A percentile compares a stretch with the other conserved stretches of the same genome.
Conservation (phyloP, 2,888 invertebrate genomes). For the Gasteruption jaculator region DNA sequence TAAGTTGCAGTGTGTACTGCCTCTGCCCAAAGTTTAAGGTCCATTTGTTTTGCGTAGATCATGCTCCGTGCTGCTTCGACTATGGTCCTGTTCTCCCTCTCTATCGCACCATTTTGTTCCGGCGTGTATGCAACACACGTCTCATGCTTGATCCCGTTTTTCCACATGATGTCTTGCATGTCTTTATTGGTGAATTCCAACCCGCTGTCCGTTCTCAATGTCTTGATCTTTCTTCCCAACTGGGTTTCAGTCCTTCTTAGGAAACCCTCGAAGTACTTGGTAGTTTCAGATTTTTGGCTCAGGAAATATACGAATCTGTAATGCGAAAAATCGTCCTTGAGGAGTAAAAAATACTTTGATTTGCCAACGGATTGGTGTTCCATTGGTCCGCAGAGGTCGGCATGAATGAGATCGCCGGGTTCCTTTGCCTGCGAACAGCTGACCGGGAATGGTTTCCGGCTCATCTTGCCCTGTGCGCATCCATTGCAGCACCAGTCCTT, state of each 20-base stretch:
- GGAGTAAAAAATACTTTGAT: slow-evolving; percentile 17
- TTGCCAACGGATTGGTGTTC: slow-evolving; percentile 14
- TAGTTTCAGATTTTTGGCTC: slow-evolving; percentile 16
- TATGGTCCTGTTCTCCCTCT: slow-evolving; percentile 22
- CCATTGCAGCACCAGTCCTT: slow-evolving; percentile 18
- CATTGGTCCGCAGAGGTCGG: slow-evolving; percentile 19
- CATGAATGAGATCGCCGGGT: slow-evolving; percentile 17
- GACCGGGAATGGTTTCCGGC: slow-evolving; percentile 17
- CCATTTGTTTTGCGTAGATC: slow-evolving; percentile 17
- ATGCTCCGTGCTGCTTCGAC: slow-evolving; percentile 20
- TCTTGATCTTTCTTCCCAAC: slow-evolving; percentile 11
- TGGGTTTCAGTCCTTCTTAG: slow-evolving; percentile 15
- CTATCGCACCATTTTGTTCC: slow-evolving; percentile 22
- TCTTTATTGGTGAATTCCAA: slow-evolving; percentile 16
- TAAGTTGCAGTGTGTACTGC: slow-evolving; percentile 19
- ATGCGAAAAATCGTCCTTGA: slow-evolving; percentile 21
- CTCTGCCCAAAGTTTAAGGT: slow-evolving; percentile 23
- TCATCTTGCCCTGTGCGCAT: slow-evolving; percentile 18
- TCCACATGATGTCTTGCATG: slow-evolving; percentile 3
- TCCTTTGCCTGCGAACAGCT: slow-evolving; percentile 8
- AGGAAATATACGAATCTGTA: slow-evolving; percentile 19
- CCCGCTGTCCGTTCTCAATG: slow-evolving; percentile 15
- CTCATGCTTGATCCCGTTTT: slow-evolving; percentile 10
- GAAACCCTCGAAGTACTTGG: slow-evolving; percentile 14
- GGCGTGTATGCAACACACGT: slow-evolving; percentile 13